phyloP scores from a whole-genome alignment of 2,113 vertebrate genomes.

The Phrynosoma platyrhinos region DNA sequence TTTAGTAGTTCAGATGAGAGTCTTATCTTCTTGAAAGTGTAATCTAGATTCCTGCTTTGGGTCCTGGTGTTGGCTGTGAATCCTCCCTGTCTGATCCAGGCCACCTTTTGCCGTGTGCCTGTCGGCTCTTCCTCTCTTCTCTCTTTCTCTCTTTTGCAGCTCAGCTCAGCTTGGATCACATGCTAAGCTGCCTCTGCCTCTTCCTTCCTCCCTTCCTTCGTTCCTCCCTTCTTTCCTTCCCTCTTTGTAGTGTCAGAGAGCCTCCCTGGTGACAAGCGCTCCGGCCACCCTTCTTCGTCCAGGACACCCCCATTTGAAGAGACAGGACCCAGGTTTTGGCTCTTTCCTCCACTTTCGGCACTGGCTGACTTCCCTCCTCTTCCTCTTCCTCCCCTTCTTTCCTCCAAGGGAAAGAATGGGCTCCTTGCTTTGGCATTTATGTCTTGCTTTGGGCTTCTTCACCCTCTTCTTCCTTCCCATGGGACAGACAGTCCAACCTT shows the following conservation, averaged over 20 bases:
- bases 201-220: constrained; percentile 4
- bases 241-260: constrained; percentile 88
- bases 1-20: no score
- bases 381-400: neutral
- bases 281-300: constrained; percentile 63
- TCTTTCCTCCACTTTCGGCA: neutral
- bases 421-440: no score
- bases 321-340: neutral
- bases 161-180: constrained; percentile 83
- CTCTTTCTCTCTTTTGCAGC: constrained; percentile 48
- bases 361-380: neutral
- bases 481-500: neutral
- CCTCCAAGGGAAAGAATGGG: neutral
- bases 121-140: constrained; percentile 68
- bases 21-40: no score
- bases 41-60: no score
- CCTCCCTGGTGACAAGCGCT: constrained; percentile 83
- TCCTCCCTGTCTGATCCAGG: constrained; percentile 75
- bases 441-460: neutral
- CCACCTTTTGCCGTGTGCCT: constrained; percentile 84
- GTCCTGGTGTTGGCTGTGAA: neutral
- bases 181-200: constrained; percentile 76
- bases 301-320: constrained; percentile 54
- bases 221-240: constrained; percentile 3
- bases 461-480: no score